These are phyloP conservation scores for Anniella stebbinsi DNA, from an alignment of 2,797 vertebrate species.

Conservation along the genomic window DNA sequence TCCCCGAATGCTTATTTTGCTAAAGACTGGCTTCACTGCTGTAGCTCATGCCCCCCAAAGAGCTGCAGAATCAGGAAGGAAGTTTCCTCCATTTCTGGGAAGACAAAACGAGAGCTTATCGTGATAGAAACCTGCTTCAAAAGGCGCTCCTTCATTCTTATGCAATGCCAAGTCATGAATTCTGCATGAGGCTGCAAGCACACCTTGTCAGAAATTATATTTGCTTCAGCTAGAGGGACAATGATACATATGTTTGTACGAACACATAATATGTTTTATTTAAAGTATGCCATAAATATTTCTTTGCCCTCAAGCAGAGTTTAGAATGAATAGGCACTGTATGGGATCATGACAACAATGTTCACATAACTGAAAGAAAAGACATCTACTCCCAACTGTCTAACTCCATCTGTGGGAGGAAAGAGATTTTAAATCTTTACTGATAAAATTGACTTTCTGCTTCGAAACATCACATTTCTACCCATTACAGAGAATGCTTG, in stretches of 20 bases:
- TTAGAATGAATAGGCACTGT: slow-evolving; percentile 70
- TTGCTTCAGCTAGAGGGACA: slow-evolving; percentile 77
- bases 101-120: slow-evolving; percentile 61
- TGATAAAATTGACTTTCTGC: slow-evolving; percentile 54
- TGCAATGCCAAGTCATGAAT: slow-evolving; percentile 78
- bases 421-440: slow-evolving; percentile 50
- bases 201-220: slow-evolving; percentile 79
- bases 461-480: slow-evolving; percentile 24
- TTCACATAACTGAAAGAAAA: slow-evolving; percentile 66
- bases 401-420: slow-evolving; percentile 51
- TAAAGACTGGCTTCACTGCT: slow-evolving; percentile 34
- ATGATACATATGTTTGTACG: slow-evolving; percentile 81
- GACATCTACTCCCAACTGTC: slow-evolving; percentile 66
- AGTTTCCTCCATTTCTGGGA: slow-evolving; percentile 49
- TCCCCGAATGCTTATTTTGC: slow-evolving; percentile 1
- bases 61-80: slow-evolving; percentile 46
- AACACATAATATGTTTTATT: slow-evolving; percentile 82
- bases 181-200: slow-evolving; percentile 76
- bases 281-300: slow-evolving; percentile 80
- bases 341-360: slow-evolving; percentile 64
- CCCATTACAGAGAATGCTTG: slow-evolving; percentile 18
- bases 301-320: slow-evolving; percentile 79
- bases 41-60: slow-evolving; percentile 35
- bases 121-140: slow-evolving; percentile 58
- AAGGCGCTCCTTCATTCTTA: slow-evolving; percentile 67